Conservation (phyloP, 2,797 vertebrate genomes). For the Crypturellus tataupa region DNA sequence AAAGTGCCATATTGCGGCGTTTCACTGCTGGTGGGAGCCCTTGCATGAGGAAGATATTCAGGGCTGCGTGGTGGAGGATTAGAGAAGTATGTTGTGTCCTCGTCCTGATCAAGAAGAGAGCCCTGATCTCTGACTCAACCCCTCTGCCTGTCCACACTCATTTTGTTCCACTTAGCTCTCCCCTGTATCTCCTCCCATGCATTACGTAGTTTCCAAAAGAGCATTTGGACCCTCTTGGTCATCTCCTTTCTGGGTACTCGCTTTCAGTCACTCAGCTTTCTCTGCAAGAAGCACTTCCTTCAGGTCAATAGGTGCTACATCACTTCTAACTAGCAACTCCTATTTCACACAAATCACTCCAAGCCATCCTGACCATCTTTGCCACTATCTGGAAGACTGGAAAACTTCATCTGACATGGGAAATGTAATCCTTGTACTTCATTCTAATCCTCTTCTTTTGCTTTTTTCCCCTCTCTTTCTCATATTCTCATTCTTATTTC, state of each 20-base stretch:
- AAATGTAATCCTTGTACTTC: neutral
- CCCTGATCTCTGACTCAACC: neutral
- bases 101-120: neutral
- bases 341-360: neutral
- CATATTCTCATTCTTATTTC: neutral
- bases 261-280: neutral
- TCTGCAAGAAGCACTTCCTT: neutral
- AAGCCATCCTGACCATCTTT: neutral
- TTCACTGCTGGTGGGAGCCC: neutral
- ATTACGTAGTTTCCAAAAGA: neutral
- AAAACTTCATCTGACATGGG: neutral
- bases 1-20: rapidly evolving
- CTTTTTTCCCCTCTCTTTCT: neutral
- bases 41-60: neutral
- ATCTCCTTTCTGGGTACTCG: neutral
- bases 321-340: neutral
- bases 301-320: neutral
- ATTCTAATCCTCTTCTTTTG: neutral
- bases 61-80: neutral
- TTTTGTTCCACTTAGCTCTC: neutral
- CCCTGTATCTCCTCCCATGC: neutral
- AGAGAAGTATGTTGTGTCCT: neutral
- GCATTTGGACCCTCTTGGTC: neutral
- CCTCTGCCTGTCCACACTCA: neutral
- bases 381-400: too few relatives aligned